Percentiles rank a stretch among this genome's conserved stretches.
Evolutionary conservation across 1,140 invertebrate species (phyloP).

Genomic region (Trichonephila clavata): DNA sequence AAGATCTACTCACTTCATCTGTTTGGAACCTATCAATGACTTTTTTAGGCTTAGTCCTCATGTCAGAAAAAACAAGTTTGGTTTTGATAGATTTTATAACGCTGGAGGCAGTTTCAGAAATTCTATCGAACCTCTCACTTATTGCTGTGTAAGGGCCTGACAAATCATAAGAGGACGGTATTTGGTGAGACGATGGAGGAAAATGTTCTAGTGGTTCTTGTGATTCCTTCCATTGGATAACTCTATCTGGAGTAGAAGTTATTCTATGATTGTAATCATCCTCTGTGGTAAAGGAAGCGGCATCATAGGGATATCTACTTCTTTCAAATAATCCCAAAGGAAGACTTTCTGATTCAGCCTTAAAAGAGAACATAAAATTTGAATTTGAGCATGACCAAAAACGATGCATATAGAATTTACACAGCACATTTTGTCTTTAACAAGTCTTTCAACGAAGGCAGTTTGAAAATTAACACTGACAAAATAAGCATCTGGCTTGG

Average conservation of each 20-base stretch:
- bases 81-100: not conserved
- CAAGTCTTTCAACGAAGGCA: too few species aligned
- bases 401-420: too few species aligned
- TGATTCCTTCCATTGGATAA: not conserved
- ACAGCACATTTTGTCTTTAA: too few species aligned
- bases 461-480: too few species aligned
- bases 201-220: not conserved
- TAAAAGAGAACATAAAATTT: too few species aligned
- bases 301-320: not conserved
- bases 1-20: not conserved
- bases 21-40: too few species aligned
- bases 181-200: not conserved
- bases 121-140: not conserved
- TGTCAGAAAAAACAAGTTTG: not conserved
- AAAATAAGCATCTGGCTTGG: too few species aligned
- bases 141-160: not conserved
- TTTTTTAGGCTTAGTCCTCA: not conserved
- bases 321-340: not conserved
- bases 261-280: not conserved
- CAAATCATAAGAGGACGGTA: not conserved
- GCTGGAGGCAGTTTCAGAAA: not conserved
- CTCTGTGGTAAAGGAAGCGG: not conserved
- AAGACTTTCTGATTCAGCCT: not conserved
- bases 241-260: not conserved
- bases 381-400: too few species aligned